Base-by-base conservation (phyloP, 2,888 invertebrate genomes). In the Pyrrhia umbra region DNA sequence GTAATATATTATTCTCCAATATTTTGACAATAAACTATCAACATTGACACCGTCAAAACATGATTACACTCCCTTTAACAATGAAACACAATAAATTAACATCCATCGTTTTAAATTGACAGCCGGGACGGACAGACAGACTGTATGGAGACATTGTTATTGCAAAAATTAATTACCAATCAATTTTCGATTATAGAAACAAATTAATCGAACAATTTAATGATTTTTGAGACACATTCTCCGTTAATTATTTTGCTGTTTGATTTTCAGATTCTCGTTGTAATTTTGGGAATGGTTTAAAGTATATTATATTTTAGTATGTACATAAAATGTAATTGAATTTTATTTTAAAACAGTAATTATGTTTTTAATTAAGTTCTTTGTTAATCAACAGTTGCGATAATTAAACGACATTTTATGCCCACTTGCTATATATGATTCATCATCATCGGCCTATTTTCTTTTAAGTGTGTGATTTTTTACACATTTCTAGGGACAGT, bases 161-260 rank as follows among this genome's bases (percentile, higher is more conserved):
- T 62, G 39, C n/a, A 72, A 63, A 64, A 55, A 59, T 59, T 58
- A 64, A 68, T 54, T 4, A 40, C 42, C 68, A 80, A 79, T 79
- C 66, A 68, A 70, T 75, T 80, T 71, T 67, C 59, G 34, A 77
- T 71, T 75, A 65, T 49, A 39, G 8, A 45, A 45, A 37, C 42
- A 65, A 75, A 70, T 72, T 54, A 63, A 66, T 37, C 34, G 63
- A 39, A 62, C 40, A 49, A 60, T 66, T 61, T 61, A 34, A 60
- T 73, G 8, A 62, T 59, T 67, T 63, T 63, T 23, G 45, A 23
- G 49, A 49, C 54, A 49, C n/a, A n/a, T 64, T 59, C 20, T 47
- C 21, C 46, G 47, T 75, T 49, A 43, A 68, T 57, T 68, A 49
- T 34, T 68, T 52, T 30, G 16, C 8, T 61, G 47, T 61, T 61